Conservation (phyloP, 2,888 invertebrate species). For the Drosophila paucipuncta region DNA sequence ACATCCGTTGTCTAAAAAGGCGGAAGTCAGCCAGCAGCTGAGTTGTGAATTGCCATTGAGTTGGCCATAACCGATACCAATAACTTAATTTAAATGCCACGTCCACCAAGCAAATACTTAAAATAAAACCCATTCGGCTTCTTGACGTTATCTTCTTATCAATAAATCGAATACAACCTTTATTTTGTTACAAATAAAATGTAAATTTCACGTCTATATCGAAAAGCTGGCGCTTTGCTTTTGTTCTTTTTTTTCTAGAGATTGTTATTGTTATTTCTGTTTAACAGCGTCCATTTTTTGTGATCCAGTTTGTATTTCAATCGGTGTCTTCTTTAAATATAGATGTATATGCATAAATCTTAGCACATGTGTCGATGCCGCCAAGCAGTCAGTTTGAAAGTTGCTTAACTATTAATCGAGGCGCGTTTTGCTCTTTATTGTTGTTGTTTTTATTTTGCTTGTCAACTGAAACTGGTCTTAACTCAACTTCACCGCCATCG, state of each 20-base stretch:
- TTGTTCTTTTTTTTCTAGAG: slow-evolving; percentile 12
- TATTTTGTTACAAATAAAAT: slow-evolving; percentile 53
- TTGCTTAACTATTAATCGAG: slow-evolving; percentile 52
- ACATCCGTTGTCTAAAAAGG: slow-evolving; percentile 55
- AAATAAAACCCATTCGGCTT: slow-evolving; percentile 9
- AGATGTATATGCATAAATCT: slow-evolving; percentile 8
- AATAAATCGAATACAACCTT: slow-evolving; percentile 65
- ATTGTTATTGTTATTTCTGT: slow-evolving; percentile 61
- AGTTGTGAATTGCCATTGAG: slow-evolving; percentile 33
- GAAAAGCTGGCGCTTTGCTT: slow-evolving; percentile 4
- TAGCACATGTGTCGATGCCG: slow-evolving; percentile 10
- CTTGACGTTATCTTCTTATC: slow-evolving; percentile 31
- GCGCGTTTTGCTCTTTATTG: slow-evolving; percentile 7
- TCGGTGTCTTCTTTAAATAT: slow-evolving; percentile 12
- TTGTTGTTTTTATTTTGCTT: slow-evolving; percentile 3
- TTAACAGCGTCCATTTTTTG: slow-evolving; percentile 25
- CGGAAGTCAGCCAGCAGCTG: slow-evolving; percentile 30
- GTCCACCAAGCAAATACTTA: slow-evolving; percentile 19
- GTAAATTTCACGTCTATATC: slow-evolving; percentile 16
- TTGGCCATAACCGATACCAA: slow-evolving; percentile 13
- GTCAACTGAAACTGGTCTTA: slow-evolving; percentile 60
- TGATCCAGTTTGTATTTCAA: slow-evolving; percentile 60
- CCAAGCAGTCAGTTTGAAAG: slow-evolving; percentile 43
- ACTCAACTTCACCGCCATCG: neutral
- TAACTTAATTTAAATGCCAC: slow-evolving; percentile 20